phyloP scores from a whole-genome alignment of 2,113 vertebrate species.

The Mobula birostris region DNA sequence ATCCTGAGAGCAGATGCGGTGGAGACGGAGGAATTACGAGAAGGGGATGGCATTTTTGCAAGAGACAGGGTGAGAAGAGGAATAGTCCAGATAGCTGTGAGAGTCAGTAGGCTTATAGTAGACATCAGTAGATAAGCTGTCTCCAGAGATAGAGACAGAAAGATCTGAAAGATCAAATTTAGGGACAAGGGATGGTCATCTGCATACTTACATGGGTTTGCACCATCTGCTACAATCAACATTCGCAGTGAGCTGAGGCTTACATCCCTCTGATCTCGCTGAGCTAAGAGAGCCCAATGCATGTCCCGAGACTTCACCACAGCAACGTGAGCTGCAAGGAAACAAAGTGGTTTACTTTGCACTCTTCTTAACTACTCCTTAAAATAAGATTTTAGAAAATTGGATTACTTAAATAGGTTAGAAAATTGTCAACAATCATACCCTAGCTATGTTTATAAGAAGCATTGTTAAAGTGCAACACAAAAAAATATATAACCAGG shows the following conservation, averaged over 20 bases:
- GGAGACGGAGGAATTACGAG: no score
- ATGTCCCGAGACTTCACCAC: conserved; percentile 94
- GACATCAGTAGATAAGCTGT: no score
- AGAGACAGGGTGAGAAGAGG: no score
- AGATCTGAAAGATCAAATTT: background rate
- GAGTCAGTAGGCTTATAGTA: no score
- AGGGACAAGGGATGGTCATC: no score
- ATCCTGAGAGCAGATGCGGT: no score
- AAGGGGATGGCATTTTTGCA: no score
- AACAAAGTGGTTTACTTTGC: conserved; percentile 16
- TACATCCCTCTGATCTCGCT: conserved; percentile 84
- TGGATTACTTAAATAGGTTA: background rate
- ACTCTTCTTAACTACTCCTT: background rate
- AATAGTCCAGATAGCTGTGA: no score
- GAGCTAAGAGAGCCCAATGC: conserved; percentile 95
- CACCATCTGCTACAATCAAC: conserved; percentile 88
- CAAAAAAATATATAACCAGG: no score
- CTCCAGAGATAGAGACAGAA: no score
- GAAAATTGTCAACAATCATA: background rate
- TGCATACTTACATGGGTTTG: conserved; percentile 84
- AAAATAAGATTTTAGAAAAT: background rate
- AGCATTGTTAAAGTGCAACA: background rate
- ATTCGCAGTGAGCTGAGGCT: conserved; percentile 84
- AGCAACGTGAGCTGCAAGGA: conserved; percentile 66
- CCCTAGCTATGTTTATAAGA: background rate